Evolutionary conservation across 1,140 invertebrate species (phyloP).

Genomic region (Panagrolaimus sp.): DNA sequence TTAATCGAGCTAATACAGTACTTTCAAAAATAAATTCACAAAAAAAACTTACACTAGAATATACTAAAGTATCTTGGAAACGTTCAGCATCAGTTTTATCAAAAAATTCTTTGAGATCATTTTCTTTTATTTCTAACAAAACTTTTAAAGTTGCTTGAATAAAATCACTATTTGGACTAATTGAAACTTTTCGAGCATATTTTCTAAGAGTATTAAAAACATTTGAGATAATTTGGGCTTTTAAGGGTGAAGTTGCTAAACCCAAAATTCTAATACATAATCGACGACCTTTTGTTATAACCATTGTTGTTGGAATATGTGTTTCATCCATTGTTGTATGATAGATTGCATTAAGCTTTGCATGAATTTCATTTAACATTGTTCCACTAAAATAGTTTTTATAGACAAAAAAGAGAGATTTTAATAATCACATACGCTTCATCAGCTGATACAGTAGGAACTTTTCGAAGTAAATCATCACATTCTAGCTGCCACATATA

Average conservation of each 20-base stretch:
- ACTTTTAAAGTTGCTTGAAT: constrained; percentile 10
- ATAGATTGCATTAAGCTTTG: constrained; percentile 12
- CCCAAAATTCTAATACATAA: neutral
- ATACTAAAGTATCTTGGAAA: constrained; percentile 11
- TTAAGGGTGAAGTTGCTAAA: neutral
- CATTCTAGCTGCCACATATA: constrained; percentile 42
- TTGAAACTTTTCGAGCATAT: neutral
- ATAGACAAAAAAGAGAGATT: neutral
- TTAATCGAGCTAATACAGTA: too few species aligned
- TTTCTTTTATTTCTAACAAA: constrained; percentile 2
- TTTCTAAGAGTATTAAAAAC: neutral
- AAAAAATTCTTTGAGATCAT: constrained; percentile 17
- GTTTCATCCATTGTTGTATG: constrained; percentile 6
- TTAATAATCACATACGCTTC: constrained; percentile 18
- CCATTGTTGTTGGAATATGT: neutral
- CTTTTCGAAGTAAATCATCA: constrained; percentile 34
- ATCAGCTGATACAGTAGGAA: constrained; percentile 9
- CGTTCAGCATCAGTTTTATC: constrained; percentile 10
- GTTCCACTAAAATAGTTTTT: constrained; percentile 13
- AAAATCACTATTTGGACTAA: constrained; percentile 2
- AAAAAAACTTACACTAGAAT: too few species aligned
- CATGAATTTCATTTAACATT: constrained; percentile 4
- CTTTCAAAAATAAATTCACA: too few species aligned
- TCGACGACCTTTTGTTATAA: constrained; percentile 11
- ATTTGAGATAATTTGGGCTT: neutral